phyloP scores from a whole-genome alignment of 1,140 invertebrate species.

The Zaprionus tsacasi region DNA sequence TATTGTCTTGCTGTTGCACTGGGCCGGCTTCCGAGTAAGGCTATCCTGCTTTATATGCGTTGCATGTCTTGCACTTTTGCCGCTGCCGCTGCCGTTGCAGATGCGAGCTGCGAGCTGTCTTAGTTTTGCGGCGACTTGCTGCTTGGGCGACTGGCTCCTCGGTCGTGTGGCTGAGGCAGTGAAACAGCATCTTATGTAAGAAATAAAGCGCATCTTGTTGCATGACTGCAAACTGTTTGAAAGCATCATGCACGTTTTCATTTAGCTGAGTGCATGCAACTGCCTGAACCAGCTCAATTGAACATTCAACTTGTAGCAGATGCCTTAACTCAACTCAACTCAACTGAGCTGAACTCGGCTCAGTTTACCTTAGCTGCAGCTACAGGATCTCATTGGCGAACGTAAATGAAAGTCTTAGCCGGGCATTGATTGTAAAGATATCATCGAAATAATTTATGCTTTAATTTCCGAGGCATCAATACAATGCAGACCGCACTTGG shows the following conservation, averaged over 20 bases:
- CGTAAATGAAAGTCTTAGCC: not conserved
- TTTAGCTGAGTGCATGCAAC: constrained; percentile 79
- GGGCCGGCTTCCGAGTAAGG: constrained; percentile 12
- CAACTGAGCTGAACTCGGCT: not conserved
- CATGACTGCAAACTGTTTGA: constrained; percentile 71
- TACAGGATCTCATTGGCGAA: not conserved
- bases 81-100: constrained; percentile 20
- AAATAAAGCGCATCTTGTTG: constrained; percentile 74
- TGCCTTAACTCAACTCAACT: constrained; percentile 26
- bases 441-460: constrained; percentile 54
- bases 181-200: constrained; percentile 35
- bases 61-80: constrained; percentile 61
- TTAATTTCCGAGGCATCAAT: constrained; percentile 60
- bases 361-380: constrained; percentile 17
- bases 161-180: constrained; percentile 6
- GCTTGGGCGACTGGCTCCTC: constrained; percentile 18
- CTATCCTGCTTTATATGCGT: constrained; percentile 68
- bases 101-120: constrained; percentile 58
- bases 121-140: constrained; percentile 66
- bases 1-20: constrained; percentile 57
- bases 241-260: constrained; percentile 80
- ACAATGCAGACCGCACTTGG: not conserved
- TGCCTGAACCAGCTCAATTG: constrained; percentile 38
- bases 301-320: constrained; percentile 25
- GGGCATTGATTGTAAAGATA: constrained; percentile 1